These are phyloP conservation scores for Drosophila birchii DNA, from an alignment of 2,888 invertebrate species.

Conservation along the genomic window DNA sequence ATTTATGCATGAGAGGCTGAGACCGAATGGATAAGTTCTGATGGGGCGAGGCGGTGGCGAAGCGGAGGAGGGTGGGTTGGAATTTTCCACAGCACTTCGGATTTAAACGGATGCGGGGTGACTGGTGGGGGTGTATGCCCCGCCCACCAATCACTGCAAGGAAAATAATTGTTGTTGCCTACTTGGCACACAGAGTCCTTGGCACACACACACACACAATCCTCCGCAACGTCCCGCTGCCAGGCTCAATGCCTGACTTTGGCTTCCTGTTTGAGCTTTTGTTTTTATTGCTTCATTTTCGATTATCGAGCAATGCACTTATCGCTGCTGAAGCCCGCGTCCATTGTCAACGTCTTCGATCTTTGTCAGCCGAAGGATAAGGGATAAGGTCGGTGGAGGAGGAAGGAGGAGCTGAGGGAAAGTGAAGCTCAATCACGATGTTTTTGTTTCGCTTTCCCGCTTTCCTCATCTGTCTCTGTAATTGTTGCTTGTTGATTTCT, in stretches of 20 bases:
- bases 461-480: constrained; percentile 58
- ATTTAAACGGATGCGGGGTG: constrained; percentile 23
- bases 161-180: constrained; percentile 53
- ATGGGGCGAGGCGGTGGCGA: neutral
- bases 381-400: constrained; percentile 1
- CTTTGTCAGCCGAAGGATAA: constrained; percentile 50
- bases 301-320: constrained; percentile 75
- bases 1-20: constrained; percentile 48
- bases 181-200: constrained; percentile 14
- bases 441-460: constrained; percentile 24
- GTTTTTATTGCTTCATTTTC: constrained; percentile 76
- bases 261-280: constrained; percentile 54
- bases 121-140: neutral
- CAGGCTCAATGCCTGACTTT: constrained; percentile 33
- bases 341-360: constrained; percentile 67
- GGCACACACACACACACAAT: neutral
- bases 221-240: neutral
- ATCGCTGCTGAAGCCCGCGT: constrained; percentile 49
- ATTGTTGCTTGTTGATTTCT: constrained; percentile 79
- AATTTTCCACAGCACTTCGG: constrained; percentile 31
- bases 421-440: constrained; percentile 60
- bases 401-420: constrained; percentile 10
- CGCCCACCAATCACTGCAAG: constrained; percentile 31
- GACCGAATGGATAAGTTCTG: constrained; percentile 3
- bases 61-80: neutral